phyloP scores from a whole-genome alignment of 2,888 invertebrate genomes.

The Magallana nippona region DNA sequence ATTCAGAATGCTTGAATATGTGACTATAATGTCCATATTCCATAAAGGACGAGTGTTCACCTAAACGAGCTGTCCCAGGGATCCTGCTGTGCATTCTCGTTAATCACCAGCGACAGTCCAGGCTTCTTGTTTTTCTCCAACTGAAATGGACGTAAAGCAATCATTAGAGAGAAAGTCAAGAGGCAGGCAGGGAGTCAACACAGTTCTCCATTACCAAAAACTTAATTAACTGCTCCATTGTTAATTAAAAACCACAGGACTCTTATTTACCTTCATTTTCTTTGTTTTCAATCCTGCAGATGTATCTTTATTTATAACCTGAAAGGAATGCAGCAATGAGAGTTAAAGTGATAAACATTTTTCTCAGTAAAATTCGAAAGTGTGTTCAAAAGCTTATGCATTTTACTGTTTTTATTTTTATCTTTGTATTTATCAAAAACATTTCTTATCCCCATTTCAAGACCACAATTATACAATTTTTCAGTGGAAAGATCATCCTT shows the following conservation, averaged over 20 bases:
- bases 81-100: slow-evolving; percentile 65
- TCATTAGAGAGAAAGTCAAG: neutral
- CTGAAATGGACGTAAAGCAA: neutral
- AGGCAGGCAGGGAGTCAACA: neutral
- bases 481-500: no score
- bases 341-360: neutral
- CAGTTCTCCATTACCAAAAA: neutral
- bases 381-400: no score
- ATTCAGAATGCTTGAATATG: neutral
- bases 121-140: slow-evolving; percentile 47
- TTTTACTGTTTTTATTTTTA: no score
- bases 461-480: no score
- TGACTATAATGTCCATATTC: neutral
- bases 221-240: no score
- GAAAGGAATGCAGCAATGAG: neutral
- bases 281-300: slow-evolving; percentile 1
- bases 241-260: neutral
- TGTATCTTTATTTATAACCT: slow-evolving; percentile 32
- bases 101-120: slow-evolving; percentile 53
- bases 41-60: slow-evolving; percentile 28
- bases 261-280: slow-evolving; percentile 16
- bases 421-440: no score
- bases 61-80: slow-evolving; percentile 62
- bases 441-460: no score
- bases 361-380: no score